Conservation (phyloP, 92 coral and sea anemone species). For the Zoanthus gigantus region DNA sequence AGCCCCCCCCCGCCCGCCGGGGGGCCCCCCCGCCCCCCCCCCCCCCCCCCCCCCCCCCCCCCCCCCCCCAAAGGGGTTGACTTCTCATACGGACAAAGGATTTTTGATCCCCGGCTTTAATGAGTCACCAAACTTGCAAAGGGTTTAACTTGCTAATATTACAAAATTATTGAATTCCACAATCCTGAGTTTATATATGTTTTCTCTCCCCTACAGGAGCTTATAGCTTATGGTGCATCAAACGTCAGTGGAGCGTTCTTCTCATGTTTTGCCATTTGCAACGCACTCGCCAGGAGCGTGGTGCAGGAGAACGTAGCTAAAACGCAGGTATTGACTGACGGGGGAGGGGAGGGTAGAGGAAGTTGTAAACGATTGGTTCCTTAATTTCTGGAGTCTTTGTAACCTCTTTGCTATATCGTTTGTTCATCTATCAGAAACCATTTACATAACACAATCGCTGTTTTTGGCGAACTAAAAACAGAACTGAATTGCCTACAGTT, state of each 20-base stretch:
- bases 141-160: too few species aligned
- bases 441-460: too few species aligned
- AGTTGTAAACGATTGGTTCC: not conserved
- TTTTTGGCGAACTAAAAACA: too few species aligned
- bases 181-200: not conserved
- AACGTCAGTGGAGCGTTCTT: slow-evolving; percentile 87
- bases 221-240: slow-evolving; percentile 86
- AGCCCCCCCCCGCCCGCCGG: too few species aligned
- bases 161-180: not conserved
- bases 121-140: too few species aligned
- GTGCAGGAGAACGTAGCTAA: slow-evolving; percentile 90
- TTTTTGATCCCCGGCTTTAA: too few species aligned
- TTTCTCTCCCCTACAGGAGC: slow-evolving; percentile 64
- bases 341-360: not conserved
- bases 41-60: too few species aligned
- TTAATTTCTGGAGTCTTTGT: not conserved
- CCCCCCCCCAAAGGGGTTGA: too few species aligned
- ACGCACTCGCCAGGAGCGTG: slow-evolving; percentile 88
- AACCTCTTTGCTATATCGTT: too few species aligned
- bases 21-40: too few species aligned
- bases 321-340: slow-evolving; percentile 74
- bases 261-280: slow-evolving; percentile 89
- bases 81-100: too few species aligned
- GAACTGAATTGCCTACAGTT: not conserved
- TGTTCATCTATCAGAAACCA: too few species aligned